Evolutionary conservation across 2,113 vertebrate genomes (phyloP).

Genomic region (Pangasianodon hypophthalmus): DNA sequence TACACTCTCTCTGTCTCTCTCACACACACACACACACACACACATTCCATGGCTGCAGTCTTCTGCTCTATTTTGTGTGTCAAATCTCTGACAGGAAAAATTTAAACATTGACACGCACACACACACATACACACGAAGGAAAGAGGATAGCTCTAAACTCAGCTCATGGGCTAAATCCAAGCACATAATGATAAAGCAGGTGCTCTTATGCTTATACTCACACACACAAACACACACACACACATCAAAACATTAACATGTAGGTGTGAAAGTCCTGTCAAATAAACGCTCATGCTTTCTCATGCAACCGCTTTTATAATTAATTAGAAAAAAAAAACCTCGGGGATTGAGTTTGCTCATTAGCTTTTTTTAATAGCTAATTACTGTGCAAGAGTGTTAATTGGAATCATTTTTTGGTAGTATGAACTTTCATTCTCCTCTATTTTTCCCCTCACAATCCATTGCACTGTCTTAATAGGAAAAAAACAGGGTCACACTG

Average conservation of each 20-base stretch:
- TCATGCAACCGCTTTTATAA: conserved; percentile 64
- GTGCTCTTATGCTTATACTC: conserved; percentile 47
- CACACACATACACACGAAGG: not conserved
- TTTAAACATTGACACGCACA: not conserved
- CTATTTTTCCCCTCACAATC: conserved; percentile 34
- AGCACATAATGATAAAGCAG: conserved; percentile 10
- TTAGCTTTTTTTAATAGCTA: conserved; percentile 87
- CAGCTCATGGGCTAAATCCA: conserved; percentile 11
- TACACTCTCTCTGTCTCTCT: not conserved
- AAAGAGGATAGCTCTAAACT: not conserved
- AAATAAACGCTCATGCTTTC: conserved; percentile 54
- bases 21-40: not conserved
- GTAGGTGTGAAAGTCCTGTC: conserved; percentile 48
- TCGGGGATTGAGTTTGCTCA: conserved; percentile 79
- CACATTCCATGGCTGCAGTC: conserved; percentile 23
- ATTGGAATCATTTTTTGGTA: conserved; percentile 81
- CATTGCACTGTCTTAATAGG: conserved; percentile 36
- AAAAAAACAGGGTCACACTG: conserved; percentile 53
- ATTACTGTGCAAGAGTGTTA: conserved; percentile 92
- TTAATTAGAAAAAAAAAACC: conserved; percentile 65
- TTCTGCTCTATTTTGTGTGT: conserved; percentile 17
- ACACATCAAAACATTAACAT: not conserved
- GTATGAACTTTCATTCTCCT: conserved; percentile 68
- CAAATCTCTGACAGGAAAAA: not conserved
- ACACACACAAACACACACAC: not conserved